phyloP scores from a whole-genome alignment of 2,888 invertebrate genomes.

The Calameuta filiformis region DNA sequence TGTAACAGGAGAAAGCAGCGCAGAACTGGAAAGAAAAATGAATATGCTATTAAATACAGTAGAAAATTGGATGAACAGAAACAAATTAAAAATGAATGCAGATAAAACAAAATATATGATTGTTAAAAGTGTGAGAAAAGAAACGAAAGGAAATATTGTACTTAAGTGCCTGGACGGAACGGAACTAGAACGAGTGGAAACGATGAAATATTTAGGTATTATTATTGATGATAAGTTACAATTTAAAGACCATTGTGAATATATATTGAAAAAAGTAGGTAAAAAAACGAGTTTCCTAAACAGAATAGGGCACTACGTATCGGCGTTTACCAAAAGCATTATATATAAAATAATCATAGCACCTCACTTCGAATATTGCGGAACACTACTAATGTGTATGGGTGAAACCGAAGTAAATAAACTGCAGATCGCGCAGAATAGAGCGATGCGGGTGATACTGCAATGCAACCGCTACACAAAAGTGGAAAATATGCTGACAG shows the following conservation, averaged over 20 bases:
- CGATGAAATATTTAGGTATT: conserved; percentile 23
- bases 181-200: too few species aligned
- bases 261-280: conserved; percentile 18
- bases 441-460: conserved; percentile 26
- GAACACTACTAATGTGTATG: conserved; percentile 19
- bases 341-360: conserved; percentile 28
- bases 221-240: conserved; percentile 20
- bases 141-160: too few species aligned
- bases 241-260: conserved; percentile 23
- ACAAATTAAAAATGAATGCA: too few species aligned
- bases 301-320: conserved; percentile 17
- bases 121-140: too few species aligned
- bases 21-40: too few species aligned
- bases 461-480: conserved; percentile 24
- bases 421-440: conserved; percentile 21
- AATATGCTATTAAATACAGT: too few species aligned
- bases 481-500: conserved; percentile 17
- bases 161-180: too few species aligned
- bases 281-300: conserved; percentile 25
- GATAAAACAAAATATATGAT: too few species aligned
- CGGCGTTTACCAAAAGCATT: conserved; percentile 14
- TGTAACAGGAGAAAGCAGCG: too few species aligned
- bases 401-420: conserved; percentile 12
- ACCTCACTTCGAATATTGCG: conserved; percentile 24
- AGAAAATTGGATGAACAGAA: too few species aligned